A percentile compares a stretch with the other conserved stretches of the same genome.
These are phyloP conservation scores for Cheilosia impressa DNA, from an alignment of 2,888 invertebrate genomes.

Conservation along the genomic window DNA sequence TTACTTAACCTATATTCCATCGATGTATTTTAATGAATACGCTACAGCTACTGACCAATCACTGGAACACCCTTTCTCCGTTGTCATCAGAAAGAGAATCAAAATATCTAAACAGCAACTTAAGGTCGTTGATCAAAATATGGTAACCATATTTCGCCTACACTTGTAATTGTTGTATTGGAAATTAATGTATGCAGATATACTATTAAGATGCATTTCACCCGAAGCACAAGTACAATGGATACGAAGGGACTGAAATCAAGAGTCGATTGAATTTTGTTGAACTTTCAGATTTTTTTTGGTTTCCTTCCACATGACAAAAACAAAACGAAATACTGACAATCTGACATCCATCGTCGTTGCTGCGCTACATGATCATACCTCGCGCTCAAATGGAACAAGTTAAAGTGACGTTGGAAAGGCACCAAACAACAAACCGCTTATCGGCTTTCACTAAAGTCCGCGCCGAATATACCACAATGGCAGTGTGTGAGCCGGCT, in stretches of 20 bases:
- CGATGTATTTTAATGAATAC: slow-evolving; percentile 53
- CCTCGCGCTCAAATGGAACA: not conserved
- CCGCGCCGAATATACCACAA: not conserved
- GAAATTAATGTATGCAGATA: slow-evolving; percentile 7
- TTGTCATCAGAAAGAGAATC: slow-evolving; percentile 19
- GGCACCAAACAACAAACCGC: slow-evolving; percentile 39
- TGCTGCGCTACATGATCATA: slow-evolving; percentile 24
- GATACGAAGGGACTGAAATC: not conserved
- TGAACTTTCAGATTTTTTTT: slow-evolving; percentile 43
- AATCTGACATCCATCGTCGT: slow-evolving; percentile 55
- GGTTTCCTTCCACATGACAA: slow-evolving; percentile 2
- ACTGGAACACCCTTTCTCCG: slow-evolving; percentile 45
- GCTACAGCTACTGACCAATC: slow-evolving; percentile 37
- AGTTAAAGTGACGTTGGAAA: slow-evolving; percentile 19
- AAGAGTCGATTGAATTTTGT: slow-evolving; percentile 45
- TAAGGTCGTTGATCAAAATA: slow-evolving; percentile 31
- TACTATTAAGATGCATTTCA: slow-evolving; percentile 26
- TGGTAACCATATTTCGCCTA: slow-evolving; percentile 23
- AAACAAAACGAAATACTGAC: not conserved
- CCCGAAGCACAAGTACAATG: not conserved
- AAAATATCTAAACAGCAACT: not conserved
- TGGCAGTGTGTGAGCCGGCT: slow-evolving; percentile 44
- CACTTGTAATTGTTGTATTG: slow-evolving; percentile 24
- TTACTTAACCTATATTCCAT: slow-evolving; percentile 58
- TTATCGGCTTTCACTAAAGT: slow-evolving; percentile 65